phyloP scores from a whole-genome alignment of 2,113 vertebrate genomes.

The Tor tambroides region DNA sequence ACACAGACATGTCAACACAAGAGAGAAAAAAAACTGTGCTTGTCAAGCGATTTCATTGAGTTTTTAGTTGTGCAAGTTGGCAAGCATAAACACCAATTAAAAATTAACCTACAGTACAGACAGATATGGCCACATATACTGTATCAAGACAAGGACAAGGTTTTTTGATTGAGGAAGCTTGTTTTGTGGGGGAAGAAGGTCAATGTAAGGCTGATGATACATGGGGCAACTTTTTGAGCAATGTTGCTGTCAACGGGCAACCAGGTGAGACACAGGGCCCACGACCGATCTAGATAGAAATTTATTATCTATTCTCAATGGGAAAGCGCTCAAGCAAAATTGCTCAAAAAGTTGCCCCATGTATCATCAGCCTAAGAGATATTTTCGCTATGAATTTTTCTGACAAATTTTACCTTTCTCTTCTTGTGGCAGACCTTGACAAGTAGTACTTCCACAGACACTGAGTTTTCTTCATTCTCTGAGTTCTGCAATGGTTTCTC shows the following conservation, averaged over 20 bases:
- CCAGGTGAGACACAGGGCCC: too few relatives aligned
- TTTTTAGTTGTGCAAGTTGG: neutral
- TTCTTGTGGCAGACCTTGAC: slow-evolving; percentile 99
- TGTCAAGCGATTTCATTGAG: neutral
- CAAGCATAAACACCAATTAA: neutral
- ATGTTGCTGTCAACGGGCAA: too few relatives aligned
- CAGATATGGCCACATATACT: neutral
- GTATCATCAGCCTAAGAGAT: neutral
- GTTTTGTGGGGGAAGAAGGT: neutral
- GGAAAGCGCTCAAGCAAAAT: too few relatives aligned
- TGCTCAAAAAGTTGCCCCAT: too few relatives aligned
- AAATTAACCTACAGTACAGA: slow-evolving; percentile 5
- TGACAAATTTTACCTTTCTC: slow-evolving; percentile 85
- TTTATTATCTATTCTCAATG: too few relatives aligned
- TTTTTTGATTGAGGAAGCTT: neutral
- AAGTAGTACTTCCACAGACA: slow-evolving; percentile 97
- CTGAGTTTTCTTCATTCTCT: slow-evolving; percentile 98
- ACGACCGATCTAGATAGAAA: too few relatives aligned
- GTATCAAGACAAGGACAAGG: neutral
- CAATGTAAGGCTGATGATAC: too few relatives aligned
- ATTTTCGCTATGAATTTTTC: neutral
- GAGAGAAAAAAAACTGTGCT: neutral
- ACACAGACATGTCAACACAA: neutral
- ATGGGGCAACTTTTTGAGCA: too few relatives aligned
- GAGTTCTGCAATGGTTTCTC: slow-evolving; percentile 98